Conservation (phyloP, 1,140 invertebrate genomes). For the Drosophila saltans region DNA sequence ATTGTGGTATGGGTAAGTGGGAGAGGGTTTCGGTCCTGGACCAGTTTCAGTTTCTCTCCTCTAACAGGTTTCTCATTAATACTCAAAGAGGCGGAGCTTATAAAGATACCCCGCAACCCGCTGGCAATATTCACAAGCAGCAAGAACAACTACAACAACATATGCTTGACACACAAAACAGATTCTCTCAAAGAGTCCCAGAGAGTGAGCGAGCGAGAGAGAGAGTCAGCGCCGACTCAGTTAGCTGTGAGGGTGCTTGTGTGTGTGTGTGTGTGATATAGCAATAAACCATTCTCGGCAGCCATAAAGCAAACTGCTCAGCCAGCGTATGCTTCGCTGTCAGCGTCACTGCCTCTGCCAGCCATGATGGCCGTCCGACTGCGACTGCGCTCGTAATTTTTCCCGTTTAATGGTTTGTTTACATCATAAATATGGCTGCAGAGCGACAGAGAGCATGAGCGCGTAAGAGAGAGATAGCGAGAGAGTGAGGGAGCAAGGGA, state of each 20-base stretch:
- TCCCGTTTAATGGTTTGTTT: conserved; percentile 83
- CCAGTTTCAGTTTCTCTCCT: conserved; percentile 61
- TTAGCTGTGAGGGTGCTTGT: conserved; percentile 4
- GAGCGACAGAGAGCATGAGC: conserved; percentile 37
- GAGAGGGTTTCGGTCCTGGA: conserved; percentile 33
- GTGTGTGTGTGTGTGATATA: conserved; percentile 26
- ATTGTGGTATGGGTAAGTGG: neutral
- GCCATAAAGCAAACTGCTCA: conserved; percentile 74
- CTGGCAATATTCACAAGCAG: neutral
- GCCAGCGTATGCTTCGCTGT: conserved; percentile 15
- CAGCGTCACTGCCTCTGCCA: conserved; percentile 26
- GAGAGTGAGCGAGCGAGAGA: conserved; percentile 4
- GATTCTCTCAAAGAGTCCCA: conserved; percentile 41
- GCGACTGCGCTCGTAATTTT: conserved; percentile 79
- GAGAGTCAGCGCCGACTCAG: conserved; percentile 50
- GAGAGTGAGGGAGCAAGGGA: conserved; percentile 27
- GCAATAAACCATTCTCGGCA: conserved; percentile 81
- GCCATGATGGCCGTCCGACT: conserved; percentile 69
- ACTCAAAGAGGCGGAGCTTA: conserved; percentile 71
- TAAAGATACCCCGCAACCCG: conserved; percentile 12
- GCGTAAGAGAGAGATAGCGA: conserved; percentile 23
- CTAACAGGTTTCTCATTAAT: conserved; percentile 81
- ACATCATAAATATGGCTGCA: conserved; percentile 83
- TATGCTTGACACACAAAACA: conserved; percentile 71
- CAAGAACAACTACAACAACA: conserved; percentile 54